Evolutionary conservation across 2,888 invertebrate genomes (phyloP), one percentile per base, ranked within the genome.

Genomic region (Acrocyrtus sp.): DNA sequence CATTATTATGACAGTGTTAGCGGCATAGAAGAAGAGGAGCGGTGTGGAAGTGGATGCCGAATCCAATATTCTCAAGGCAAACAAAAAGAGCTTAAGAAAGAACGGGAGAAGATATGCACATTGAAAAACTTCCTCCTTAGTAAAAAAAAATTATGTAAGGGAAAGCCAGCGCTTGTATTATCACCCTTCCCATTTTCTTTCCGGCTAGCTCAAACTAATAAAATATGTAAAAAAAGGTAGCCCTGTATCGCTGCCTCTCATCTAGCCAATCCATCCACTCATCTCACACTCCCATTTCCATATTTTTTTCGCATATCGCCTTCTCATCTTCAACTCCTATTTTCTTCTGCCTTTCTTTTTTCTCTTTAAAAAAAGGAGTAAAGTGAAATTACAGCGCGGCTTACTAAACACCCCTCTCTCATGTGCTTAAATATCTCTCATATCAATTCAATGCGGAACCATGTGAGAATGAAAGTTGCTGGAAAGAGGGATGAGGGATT

Each of bases 251-350:
- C n/a, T n/a, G n/a, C 57, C 62, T 43, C 47, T 47, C 41, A 65
- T 65, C 66, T 50, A 66, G 48, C 66, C 66, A 66, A 47, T 48
- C 61, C 50, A 50, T 63, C 60, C 65, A 54, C 66, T 60, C 68
- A 51, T 53, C 57, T 48, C 66, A 45, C 56, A 2, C 29, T 54
- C 47, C 56, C 51, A 34, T 61, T 29, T 34, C 19, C 39, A 26
- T 51, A 43, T 50, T 66, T 39, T 66, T n/a, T n/a, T n/a, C n/a
- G n/a, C n/a, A n/a, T n/a, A n/a, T n/a, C n/a, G n/a, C n/a, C n/a
- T n/a, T n/a, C n/a, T n/a, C n/a, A n/a, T n/a, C n/a, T n/a, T n/a
- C n/a, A n/a, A n/a, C n/a, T n/a, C n/a, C n/a, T n/a, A n/a, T n/a
- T n/a, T n/a, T n/a, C n/a, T n/a, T n/a, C n/a, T n/a, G n/a, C n/a